Base-by-base conservation (phyloP, 1,140 invertebrate species). In the Drosophila murphyi region DNA sequence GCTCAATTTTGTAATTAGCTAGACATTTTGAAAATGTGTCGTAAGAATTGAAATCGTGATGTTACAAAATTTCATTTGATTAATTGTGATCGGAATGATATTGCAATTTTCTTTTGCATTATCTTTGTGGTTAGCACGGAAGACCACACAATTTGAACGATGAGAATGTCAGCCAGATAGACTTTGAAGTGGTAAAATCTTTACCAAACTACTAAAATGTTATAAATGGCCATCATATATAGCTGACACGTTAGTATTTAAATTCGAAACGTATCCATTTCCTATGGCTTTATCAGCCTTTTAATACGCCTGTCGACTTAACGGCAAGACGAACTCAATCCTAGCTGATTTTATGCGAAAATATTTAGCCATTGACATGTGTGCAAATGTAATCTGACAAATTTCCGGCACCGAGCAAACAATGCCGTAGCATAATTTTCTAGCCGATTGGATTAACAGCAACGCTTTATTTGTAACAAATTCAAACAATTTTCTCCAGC, bases 401-500 rank as follows among this genome's bases (percentile, higher is more conserved):
- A 89, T 89, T 81, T 89, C 62, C 72, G 76, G 69, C 68, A 62
- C 47, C 68, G 12, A 56, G 31, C 32, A 57, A 52, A 56, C 10
- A 43, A 55, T 59, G 64, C 59, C 62, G 12, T 51, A 20, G 37
- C 51, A 78, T 72, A 43, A 81, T 89, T 81, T 90, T 69, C 51
- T 61, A 62, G n/a, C 12, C 75, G 68, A 85, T 59, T 52, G 54
- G 85, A 76, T 78, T 82, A 79, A 29, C 28, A 10, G 28, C 4
- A 56, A 68, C 52, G 70, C 69, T 48, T 73, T 60, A 59, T 70
- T 78, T 50, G 56, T 28, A 54, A 55, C 10, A 54, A 61, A 12
- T 72, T 89, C 50, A 99, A 65, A 99, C 98, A 94, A 99, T 99
- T 97, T 99, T 99, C 95, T 99, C 99, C 67, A 99, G 94, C 94